phyloP scores from a whole-genome alignment of 2,113 vertebrate genomes.

The Nerophis lumbriciformis region DNA sequence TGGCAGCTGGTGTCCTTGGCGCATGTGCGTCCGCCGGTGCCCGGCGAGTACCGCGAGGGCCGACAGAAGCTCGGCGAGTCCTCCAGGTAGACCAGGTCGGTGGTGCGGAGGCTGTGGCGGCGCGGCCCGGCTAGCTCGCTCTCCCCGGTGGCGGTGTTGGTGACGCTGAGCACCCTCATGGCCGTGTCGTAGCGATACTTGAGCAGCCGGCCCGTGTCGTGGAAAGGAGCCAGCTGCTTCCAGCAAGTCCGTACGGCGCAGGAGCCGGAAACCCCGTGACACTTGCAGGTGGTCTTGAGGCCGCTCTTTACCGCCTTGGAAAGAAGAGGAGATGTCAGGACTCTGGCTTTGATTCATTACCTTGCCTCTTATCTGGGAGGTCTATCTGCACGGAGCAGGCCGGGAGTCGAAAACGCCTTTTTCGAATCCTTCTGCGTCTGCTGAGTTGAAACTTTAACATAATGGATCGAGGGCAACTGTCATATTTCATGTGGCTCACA shows the following conservation, averaged over 20 bases:
- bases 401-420: conserved; percentile 44
- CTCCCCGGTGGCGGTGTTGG: conserved; percentile 87
- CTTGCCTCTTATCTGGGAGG: conserved; percentile 62
- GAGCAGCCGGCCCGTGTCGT: conserved; percentile 85
- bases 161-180: conserved; percentile 85
- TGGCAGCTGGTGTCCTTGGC: conserved; percentile 89
- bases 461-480: conserved; percentile 56
- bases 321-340: conserved; percentile 51
- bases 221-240: conserved; percentile 95
- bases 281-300: conserved; percentile 96
- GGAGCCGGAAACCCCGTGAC: conserved; percentile 94
- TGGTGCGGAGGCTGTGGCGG: conserved; percentile 72
- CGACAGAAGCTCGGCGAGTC: conserved; percentile 96
- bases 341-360: conserved; percentile 66
- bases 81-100: conserved; percentile 89
- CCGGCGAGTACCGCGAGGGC: conserved; percentile 86
- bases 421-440: conserved; percentile 29
- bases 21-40: conserved; percentile 84
- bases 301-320: conserved; percentile 90
- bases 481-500: conserved; percentile 58
- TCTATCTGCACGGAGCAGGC: conserved; percentile 56
- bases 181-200: conserved; percentile 88
- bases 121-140: conserved; percentile 77
- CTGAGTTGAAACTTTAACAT: conserved; percentile 50
- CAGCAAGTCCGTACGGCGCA: conserved; percentile 94